These are phyloP conservation scores for Epizoanthus ramosus DNA, from an alignment of 92 coral and sea anemone genomes.

Conservation along the genomic window DNA sequence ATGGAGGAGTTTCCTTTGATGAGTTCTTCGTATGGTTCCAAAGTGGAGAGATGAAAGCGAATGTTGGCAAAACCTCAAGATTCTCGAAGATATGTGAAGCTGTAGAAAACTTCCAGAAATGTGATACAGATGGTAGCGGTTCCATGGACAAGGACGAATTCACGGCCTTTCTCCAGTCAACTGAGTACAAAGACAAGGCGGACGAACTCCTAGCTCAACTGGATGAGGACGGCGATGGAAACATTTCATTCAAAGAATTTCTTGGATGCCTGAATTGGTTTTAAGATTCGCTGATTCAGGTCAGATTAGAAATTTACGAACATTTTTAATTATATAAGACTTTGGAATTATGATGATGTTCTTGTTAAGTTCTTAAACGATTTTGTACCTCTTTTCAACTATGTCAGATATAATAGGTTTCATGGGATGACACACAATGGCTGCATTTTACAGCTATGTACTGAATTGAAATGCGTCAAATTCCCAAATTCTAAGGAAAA, in stretches of 20 bases:
- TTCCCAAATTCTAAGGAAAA: too few relatives aligned
- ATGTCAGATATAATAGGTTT: too few relatives aligned
- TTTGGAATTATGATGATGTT: not conserved
- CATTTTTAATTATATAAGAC: not conserved
- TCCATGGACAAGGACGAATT: conserved; percentile 81
- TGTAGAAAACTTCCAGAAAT: conserved; percentile 74
- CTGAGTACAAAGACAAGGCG: conserved; percentile 37
- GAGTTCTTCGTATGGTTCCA: conserved; percentile 83
- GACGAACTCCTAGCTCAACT: conserved; percentile 58
- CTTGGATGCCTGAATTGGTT: conserved; percentile 75
- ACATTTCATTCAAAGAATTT: conserved; percentile 89
- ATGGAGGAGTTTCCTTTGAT: conserved; percentile 73
- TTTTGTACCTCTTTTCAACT: too few relatives aligned
- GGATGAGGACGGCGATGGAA: conserved; percentile 89
- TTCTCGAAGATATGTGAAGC: conserved; percentile 72
- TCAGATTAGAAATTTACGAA: not conserved
- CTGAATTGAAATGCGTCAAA: too few relatives aligned
- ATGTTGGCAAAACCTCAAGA: conserved; percentile 66
- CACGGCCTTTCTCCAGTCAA: conserved; percentile 61
- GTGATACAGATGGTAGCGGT: conserved; percentile 80
- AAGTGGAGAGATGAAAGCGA: conserved; percentile 61
- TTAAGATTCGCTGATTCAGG: not conserved
- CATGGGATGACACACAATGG: too few relatives aligned
- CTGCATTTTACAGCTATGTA: too few relatives aligned
- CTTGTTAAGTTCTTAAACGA: not conserved